Evolutionary conservation across 2,797 vertebrate species (phyloP).

Genomic region (Lithobates sylvaticus): DNA sequence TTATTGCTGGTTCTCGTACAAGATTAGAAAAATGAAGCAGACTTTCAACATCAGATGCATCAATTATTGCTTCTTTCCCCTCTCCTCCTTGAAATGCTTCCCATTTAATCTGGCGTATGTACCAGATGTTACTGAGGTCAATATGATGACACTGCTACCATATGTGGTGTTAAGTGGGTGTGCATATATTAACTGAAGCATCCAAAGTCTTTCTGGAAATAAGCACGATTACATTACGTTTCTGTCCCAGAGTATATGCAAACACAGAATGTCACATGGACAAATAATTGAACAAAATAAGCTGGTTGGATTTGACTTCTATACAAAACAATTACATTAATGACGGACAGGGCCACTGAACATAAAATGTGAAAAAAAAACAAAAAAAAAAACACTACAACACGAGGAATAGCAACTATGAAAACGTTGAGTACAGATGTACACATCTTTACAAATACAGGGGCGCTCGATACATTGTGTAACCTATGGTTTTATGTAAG

Average conservation of each 20-base stretch:
- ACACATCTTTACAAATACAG: no score
- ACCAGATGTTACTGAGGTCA: slow-evolving; percentile 59
- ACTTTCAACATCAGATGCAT: slow-evolving; percentile 9
- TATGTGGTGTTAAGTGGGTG: slow-evolving; percentile 59
- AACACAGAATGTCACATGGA: neutral
- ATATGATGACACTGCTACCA: slow-evolving; percentile 46
- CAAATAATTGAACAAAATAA: neutral
- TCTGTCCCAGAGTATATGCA: neutral
- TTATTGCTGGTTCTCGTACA: slow-evolving; percentile 2
- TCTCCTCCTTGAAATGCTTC: slow-evolving; percentile 29
- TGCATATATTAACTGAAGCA: slow-evolving; percentile 52
- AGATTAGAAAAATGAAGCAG: slow-evolving; percentile 36
- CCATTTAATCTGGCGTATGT: slow-evolving; percentile 34
- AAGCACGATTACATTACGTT: slow-evolving; percentile 14
- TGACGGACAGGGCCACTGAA: no score
- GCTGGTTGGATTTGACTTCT: neutral
- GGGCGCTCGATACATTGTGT: no score
- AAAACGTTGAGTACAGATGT: no score
- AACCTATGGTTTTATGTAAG: no score
- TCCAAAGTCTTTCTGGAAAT: slow-evolving; percentile 21
- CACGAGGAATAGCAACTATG: no score
- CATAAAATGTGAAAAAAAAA: no score
- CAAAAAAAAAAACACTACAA: no score
- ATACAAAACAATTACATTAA: no score
- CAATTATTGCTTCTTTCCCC: slow-evolving; percentile 42